phyloP scores from a whole-genome alignment of 2,113 vertebrate genomes.

The Nycticryphes semicollaris region DNA sequence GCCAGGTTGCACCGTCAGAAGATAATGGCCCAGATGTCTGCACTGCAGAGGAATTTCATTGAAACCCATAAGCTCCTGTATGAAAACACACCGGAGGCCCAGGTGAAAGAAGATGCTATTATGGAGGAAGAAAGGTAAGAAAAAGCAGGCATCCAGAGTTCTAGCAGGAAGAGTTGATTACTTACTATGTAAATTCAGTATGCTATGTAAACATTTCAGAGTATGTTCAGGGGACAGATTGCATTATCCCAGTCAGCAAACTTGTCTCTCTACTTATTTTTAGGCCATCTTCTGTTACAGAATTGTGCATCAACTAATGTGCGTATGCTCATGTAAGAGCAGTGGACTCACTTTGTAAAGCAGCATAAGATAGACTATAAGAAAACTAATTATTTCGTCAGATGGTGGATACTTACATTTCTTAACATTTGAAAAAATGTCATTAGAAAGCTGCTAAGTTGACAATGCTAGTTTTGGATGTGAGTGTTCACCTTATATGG shows the following conservation, averaged over 20 bases:
- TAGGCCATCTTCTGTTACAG: not conserved
- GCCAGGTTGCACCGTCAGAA: slow-evolving; percentile 95
- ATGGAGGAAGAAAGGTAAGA: slow-evolving; percentile 80
- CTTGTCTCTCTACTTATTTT: not conserved
- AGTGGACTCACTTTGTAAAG: not conserved
- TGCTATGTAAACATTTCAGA: not conserved
- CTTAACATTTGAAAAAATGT: not conserved
- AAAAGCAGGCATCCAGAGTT: not conserved
- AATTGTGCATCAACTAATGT: not conserved
- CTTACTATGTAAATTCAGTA: not conserved
- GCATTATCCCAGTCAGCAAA: not conserved
- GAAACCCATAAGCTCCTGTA: slow-evolving; percentile 96
- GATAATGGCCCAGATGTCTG: slow-evolving; percentile 99
- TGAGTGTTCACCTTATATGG: not conserved
- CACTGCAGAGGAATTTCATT: slow-evolving; percentile 97
- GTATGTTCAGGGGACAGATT: not conserved
- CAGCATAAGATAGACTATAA: not conserved
- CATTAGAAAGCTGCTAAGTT: not conserved
- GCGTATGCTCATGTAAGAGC: not conserved
- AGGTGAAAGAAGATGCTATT: slow-evolving; percentile 74
- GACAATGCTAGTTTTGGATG: not conserved
- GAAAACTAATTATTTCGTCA: not conserved
- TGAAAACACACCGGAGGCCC: slow-evolving; percentile 86
- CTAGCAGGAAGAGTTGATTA: not conserved
- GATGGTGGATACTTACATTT: not conserved